phyloP scores from a whole-genome alignment of 2,888 invertebrate species.

The Xylophagus ater region DNA sequence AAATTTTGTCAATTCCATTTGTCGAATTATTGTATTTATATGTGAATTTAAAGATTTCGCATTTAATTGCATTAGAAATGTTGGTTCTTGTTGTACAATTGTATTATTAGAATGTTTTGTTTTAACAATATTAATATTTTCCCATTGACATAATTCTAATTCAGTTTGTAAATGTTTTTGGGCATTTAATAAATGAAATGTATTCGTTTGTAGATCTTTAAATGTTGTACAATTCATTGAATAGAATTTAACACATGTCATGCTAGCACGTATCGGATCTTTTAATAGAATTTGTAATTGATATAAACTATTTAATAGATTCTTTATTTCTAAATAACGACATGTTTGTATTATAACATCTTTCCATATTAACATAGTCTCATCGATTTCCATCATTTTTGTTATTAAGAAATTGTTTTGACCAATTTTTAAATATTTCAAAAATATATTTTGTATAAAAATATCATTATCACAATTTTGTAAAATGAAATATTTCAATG shows the following conservation, averaged over 20 bases:
- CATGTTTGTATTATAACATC: no score
- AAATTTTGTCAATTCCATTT: constrained; percentile 68
- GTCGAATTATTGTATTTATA: constrained; percentile 66
- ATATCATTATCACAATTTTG: constrained; percentile 53
- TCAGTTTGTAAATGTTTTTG: constrained; percentile 54
- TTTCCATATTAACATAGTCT: constrained; percentile 54
- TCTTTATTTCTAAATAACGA: constrained; percentile 55
- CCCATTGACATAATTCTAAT: constrained; percentile 44
- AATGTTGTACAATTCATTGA: constrained; percentile 48
- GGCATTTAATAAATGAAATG: constrained; percentile 46
- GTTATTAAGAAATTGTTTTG: constrained; percentile 49
- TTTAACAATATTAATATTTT: constrained; percentile 35
- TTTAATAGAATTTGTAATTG: constrained; percentile 58
- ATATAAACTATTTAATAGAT: constrained; percentile 58
- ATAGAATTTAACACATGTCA: constrained; percentile 68
- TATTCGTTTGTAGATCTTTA: constrained; percentile 43
- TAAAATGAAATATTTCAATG: constrained; percentile 56
- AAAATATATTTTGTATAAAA: constrained; percentile 60
- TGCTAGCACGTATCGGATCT: constrained; percentile 65
- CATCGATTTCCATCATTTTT: constrained; percentile 53
- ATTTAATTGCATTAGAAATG: constrained; percentile 58
- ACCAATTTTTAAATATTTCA: constrained; percentile 55
- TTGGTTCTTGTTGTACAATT: constrained; percentile 41
- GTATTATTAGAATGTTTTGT: neutral
- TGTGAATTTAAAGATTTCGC: constrained; percentile 62